These are phyloP conservation scores for Dufourea novaeangliae DNA, from an alignment of 1,140 invertebrate genomes.

Conservation along the genomic window DNA sequence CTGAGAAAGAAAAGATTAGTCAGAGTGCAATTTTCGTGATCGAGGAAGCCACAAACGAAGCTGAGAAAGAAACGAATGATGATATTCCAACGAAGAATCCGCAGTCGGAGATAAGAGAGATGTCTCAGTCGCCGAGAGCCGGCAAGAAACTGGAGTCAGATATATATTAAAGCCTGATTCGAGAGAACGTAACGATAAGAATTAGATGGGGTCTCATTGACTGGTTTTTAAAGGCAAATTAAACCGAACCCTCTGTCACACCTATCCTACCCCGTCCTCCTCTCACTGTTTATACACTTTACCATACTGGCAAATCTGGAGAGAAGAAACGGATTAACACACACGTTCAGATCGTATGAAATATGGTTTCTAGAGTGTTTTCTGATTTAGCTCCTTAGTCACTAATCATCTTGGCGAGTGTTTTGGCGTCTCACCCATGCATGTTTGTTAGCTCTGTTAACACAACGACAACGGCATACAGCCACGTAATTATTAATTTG, in stretches of 20 bases:
- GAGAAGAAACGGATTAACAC: constrained; percentile 52
- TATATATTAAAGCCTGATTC: constrained; percentile 35
- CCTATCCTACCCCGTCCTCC: constrained; percentile 5
- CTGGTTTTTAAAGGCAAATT: constrained; percentile 25
- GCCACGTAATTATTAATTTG: background rate
- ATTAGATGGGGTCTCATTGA: constrained; percentile 33
- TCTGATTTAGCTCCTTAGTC: constrained; percentile 12
- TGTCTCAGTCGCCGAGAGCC: constrained; percentile 39
- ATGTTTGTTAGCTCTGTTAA: background rate
- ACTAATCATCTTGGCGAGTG: constrained; percentile 29
- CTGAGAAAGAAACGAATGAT: background rate
- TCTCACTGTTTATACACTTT: constrained; percentile 31
- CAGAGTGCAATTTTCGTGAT: background rate
- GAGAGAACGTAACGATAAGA: constrained; percentile 1
- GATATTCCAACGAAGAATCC: background rate
- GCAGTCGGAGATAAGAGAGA: constrained; percentile 31
- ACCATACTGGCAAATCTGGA: constrained; percentile 45
- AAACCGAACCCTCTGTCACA: constrained; percentile 16
- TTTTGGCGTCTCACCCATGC: background rate
- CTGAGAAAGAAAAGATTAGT: background rate
- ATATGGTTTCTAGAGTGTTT: constrained; percentile 54
- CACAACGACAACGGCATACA: background rate
- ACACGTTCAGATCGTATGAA: constrained; percentile 62
- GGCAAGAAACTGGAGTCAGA: constrained; percentile 44
- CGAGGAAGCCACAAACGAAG: background rate